These are phyloP conservation scores for Azemiops feae DNA, from an alignment of 2,113 vertebrate species.

Conservation along the genomic window DNA sequence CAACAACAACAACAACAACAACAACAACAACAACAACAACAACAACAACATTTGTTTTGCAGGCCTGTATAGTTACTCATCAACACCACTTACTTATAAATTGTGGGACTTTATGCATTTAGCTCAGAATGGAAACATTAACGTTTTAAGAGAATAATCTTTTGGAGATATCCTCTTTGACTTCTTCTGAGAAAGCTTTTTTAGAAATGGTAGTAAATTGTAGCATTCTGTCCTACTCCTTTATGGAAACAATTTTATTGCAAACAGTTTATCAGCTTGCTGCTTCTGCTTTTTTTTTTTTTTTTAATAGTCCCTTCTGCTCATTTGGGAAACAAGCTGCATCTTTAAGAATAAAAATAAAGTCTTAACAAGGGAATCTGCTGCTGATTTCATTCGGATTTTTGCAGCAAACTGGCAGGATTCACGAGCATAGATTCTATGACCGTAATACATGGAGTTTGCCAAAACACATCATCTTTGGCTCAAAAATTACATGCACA, in stretches of 20 bases:
- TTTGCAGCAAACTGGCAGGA: not conserved
- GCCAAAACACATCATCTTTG: not conserved
- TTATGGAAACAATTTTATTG: constrained; percentile 56
- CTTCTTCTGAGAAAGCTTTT: constrained; percentile 45
- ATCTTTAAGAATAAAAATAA: not conserved
- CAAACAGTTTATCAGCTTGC: constrained; percentile 50
- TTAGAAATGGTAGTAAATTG: constrained; percentile 48
- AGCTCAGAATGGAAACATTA: constrained; percentile 67
- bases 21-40: too few species aligned
- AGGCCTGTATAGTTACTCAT: constrained; percentile 61
- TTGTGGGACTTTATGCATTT: constrained; percentile 68
- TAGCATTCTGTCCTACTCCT: constrained; percentile 21
- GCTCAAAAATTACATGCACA: not conserved
- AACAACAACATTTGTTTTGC: constrained; percentile 55
- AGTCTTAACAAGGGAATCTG: not conserved
- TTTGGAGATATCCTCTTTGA: constrained; percentile 66
- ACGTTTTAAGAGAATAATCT: constrained; percentile 73
- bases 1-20: too few species aligned
- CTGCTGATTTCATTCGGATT: not conserved
- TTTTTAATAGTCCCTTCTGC: not conserved
- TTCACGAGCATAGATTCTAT: not conserved
- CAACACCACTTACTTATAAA: constrained; percentile 62
- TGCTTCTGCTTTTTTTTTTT: constrained; percentile 6
- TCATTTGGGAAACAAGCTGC: not conserved
- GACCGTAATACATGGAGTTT: not conserved